Evolutionary conservation across 2,797 vertebrate genomes (phyloP).

Genomic region (Babyrousa celebensis): DNA sequence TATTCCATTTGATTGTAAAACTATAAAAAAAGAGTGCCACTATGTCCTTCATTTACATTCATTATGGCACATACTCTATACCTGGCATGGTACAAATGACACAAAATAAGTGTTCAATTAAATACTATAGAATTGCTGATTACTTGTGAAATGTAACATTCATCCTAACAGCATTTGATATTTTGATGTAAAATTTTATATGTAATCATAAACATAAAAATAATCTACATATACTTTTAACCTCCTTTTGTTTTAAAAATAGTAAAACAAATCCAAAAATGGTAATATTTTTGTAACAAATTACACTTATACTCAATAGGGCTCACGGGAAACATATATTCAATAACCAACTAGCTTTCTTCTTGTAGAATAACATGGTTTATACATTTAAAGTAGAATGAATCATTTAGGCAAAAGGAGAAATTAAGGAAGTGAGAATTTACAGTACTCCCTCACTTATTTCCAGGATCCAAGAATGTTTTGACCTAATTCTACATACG

Average conservation of each 20-base stretch:
- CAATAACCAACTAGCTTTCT: neutral
- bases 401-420: neutral
- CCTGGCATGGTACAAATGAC: neutral
- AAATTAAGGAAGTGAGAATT: neutral
- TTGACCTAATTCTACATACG: neutral
- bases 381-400: constrained; percentile 29
- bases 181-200: neutral
- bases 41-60: neutral
- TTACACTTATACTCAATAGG: neutral
- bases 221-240: neutral
- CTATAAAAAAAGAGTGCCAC: neutral
- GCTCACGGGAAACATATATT: neutral
- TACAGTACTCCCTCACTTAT: neutral
- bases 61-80: neutral
- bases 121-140: neutral
- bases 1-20: neutral
- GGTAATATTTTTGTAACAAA: neutral
- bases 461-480: neutral
- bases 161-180: neutral
- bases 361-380: neutral
- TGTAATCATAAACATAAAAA: neutral
- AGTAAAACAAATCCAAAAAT: constrained; percentile 1
- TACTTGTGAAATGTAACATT: neutral
- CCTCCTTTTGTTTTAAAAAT: constrained; percentile 37
- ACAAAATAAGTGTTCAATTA: neutral